Evolutionary conservation across 2,113 vertebrate genomes (phyloP).

Genomic region (Nothocercus nigrocapillus): DNA sequence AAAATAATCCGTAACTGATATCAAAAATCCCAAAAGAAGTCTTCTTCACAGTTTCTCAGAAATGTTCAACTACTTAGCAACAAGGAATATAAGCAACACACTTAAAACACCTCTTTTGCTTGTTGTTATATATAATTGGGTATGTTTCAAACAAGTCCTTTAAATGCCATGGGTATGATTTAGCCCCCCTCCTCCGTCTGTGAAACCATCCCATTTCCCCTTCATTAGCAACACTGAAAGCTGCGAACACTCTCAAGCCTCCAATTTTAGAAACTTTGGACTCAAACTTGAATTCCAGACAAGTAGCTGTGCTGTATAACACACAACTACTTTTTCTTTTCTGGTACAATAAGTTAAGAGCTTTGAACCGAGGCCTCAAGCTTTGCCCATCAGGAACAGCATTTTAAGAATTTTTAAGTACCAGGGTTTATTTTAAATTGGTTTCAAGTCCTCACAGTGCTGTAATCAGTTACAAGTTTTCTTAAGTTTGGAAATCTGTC

Average conservation of each 20-base stretch:
- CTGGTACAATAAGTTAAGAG: not conserved
- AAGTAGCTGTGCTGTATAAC: not conserved
- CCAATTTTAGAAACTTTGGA: slow-evolving; percentile 13
- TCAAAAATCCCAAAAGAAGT: not conserved
- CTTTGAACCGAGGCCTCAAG: not conserved
- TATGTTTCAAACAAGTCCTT: not conserved
- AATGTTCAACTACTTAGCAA: not conserved
- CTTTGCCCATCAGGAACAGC: not conserved
- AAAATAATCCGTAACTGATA: not conserved
- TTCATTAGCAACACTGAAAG: not conserved
- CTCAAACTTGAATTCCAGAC: slow-evolving; percentile 6
- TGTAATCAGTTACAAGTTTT: not conserved
- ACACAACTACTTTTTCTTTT: not conserved
- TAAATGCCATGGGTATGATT: not conserved
- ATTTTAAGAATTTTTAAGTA: not conserved
- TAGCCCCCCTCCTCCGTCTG: not conserved
- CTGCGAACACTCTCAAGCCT: not conserved
- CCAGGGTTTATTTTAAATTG: not conserved
- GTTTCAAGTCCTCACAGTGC: not conserved
- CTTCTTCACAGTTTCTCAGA: not conserved
- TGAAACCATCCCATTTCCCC: not conserved
- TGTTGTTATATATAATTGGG: not conserved
- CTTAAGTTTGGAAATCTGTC: not conserved
- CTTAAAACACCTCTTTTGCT: not conserved
- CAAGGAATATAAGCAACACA: not conserved